A percentile compares a stretch with the other conserved stretches of the same genome.
Evolutionary conservation across 1,140 invertebrate genomes (phyloP).

Genomic region (Pectinophora gossypiella): DNA sequence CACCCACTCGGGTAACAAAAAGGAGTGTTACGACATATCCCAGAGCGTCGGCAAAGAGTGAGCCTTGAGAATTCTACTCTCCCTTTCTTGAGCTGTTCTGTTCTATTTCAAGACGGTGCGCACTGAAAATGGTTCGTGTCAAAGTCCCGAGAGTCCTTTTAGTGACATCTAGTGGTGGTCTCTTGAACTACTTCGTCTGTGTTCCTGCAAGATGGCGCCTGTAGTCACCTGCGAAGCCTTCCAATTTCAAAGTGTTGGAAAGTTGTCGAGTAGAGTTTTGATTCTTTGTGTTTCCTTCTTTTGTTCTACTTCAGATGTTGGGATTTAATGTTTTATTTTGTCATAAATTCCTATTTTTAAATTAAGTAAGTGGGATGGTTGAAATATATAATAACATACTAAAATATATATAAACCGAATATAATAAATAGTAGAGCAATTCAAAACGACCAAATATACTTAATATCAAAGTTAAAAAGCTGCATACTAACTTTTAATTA

Average conservation of each 20-base stretch:
- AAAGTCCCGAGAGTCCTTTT: conserved; percentile 35
- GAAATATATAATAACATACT: too few relatives aligned
- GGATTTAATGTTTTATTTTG: too few relatives aligned
- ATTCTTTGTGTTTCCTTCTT: not conserved
- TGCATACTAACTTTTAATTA: too few relatives aligned
- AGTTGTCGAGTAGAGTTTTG: not conserved
- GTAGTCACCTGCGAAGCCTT: conserved; percentile 17
- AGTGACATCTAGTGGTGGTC: conserved; percentile 41
- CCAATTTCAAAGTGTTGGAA: conserved; percentile 1
- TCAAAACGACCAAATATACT: too few relatives aligned
- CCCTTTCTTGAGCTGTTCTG: conserved; percentile 57
- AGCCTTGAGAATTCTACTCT: conserved; percentile 70
- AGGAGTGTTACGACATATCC: conserved; percentile 50
- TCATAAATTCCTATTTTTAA: too few relatives aligned
- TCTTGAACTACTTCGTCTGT: conserved; percentile 27
- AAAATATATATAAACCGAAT: too few relatives aligned
- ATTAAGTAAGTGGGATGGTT: too few relatives aligned
- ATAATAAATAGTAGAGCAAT: too few relatives aligned
- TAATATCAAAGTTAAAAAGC: too few relatives aligned
- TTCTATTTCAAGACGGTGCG: conserved; percentile 63
- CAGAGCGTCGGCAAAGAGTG: conserved; percentile 33
- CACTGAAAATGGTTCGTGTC: conserved; percentile 52
- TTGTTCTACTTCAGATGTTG: not conserved
- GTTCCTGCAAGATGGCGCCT: conserved; percentile 50
- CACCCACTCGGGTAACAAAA: conserved; percentile 58